Evolutionary conservation across 1,140 invertebrate genomes (phyloP), one percentile per base, ranked within the genome.

Genomic region (Mizuhopecten yessoensis): DNA sequence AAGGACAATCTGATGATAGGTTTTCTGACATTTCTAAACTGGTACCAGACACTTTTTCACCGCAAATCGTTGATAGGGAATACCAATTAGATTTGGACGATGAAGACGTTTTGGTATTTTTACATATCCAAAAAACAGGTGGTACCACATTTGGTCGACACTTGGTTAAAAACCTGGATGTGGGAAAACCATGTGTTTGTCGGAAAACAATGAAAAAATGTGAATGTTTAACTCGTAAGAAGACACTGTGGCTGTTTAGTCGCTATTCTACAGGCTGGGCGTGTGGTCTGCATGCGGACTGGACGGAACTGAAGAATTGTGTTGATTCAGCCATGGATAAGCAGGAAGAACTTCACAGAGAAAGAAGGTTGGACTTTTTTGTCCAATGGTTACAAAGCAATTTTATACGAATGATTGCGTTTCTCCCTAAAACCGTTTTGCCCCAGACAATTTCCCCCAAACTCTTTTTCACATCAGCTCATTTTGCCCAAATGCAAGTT

Each of bases 181-280:
- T 99, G 98, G 91, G 94, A 34, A 93, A 93, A 29, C 96, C 95
- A 0, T 96, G 96, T 91, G 45, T 91, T 33, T 96, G 96, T 93
- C 87, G 86, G 17, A 88, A 33, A 11, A 91, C 92, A 0, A 93
- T 93, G 34, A 96, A 96, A 90, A 91, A 94, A 45, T 96, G 96
- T 92, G 94, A 95, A 42, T 96, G 96, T 93, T 87, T 93, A 1
- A 96, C 95, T 20, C 92, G 88, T 13, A 95, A 95, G 75, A 94
- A 94, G 33, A 95, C 94, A 5, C 92, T 95, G 13, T 99, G 99
- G 99, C 97, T 99, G 87, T 99, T 99, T 97, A 99, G 99, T 95
- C 97, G 99, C 94, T 99, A 99, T 97, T 99, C 99, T 11, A 99
- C 99, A 29, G 99, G 99, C 87, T 99, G 99, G 99, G 98, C 98